Evolutionary conservation across 1,140 invertebrate genomes (phyloP).

Genomic region (Drosophila azteca): DNA sequence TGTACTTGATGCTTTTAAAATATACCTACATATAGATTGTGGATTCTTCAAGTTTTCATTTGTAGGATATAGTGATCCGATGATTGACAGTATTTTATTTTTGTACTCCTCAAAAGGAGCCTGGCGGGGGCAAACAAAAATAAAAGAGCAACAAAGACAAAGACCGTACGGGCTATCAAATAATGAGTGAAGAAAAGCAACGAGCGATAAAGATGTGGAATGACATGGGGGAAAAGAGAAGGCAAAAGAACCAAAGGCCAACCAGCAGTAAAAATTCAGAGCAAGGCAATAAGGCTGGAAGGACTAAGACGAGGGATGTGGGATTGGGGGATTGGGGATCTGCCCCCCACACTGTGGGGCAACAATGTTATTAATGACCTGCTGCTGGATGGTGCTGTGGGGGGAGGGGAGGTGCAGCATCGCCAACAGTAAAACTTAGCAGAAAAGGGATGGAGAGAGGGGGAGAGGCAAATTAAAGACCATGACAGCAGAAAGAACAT

Average conservation of each 20-base stretch:
- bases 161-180: conserved; percentile 5
- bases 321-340: no score
- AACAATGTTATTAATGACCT: conserved; percentile 80
- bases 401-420: not conserved
- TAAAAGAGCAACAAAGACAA: conserved; percentile 12
- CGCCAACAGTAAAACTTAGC: conserved; percentile 56
- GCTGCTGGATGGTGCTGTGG: conserved; percentile 9
- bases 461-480: conserved; percentile 51
- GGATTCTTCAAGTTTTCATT: no score
- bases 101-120: no score
- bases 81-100: no score
- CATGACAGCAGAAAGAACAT: conserved; percentile 34
- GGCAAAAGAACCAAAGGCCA: conserved; percentile 8
- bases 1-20: no score
- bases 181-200: conserved; percentile 28
- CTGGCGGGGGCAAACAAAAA: not conserved
- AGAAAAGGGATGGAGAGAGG: conserved; percentile 3
- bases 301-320: conserved; percentile 21
- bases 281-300: conserved; percentile 64
- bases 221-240: conserved; percentile 13
- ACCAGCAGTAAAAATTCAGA: conserved; percentile 74
- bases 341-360: conserved; percentile 17
- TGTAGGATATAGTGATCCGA: no score
- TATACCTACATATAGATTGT: no score
- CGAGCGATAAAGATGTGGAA: conserved; percentile 40